Percentiles rank a stretch among this genome's conserved stretches.
phyloP scores from a whole-genome alignment of 2,797 vertebrate species.

The Phalloptychus januarius region DNA sequence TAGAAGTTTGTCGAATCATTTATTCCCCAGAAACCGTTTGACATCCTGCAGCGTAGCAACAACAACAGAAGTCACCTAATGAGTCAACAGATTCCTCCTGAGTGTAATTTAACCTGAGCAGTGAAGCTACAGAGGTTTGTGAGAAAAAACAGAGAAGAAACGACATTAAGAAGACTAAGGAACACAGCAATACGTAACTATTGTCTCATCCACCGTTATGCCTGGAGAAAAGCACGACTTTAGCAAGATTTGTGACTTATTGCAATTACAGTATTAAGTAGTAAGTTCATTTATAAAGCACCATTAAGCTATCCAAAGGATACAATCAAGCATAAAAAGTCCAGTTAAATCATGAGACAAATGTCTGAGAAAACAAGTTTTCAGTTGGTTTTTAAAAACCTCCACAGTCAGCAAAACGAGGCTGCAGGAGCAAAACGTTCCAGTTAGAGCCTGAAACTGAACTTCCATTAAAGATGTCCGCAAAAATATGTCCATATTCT shows the following conservation, averaged over 20 bases:
- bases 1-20: not conserved
- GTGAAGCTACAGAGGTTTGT: not conserved
- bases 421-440: no score
- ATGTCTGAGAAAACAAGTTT: no score
- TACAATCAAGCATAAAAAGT: no score
- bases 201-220: not conserved
- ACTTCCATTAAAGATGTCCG: no score
- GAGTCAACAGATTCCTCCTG: not conserved
- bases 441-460: no score
- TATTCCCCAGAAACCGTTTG: not conserved
- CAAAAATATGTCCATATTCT: no score
- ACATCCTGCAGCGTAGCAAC: not conserved
- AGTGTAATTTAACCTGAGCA: not conserved
- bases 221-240: not conserved
- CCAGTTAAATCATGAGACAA: no score
- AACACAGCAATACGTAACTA: not conserved
- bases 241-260: not conserved
- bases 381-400: no score
- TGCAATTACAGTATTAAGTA: not conserved
- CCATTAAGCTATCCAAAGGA: no score
- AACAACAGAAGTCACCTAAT: not conserved
- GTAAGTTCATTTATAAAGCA: no score
- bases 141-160: not conserved
- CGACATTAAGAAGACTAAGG: not conserved
- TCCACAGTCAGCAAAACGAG: no score